Percentiles rank a stretch among this genome's conserved stretches.
Conservation (phyloP, 2,797 vertebrate genomes). For the Silurus lanzhouensis region DNA sequence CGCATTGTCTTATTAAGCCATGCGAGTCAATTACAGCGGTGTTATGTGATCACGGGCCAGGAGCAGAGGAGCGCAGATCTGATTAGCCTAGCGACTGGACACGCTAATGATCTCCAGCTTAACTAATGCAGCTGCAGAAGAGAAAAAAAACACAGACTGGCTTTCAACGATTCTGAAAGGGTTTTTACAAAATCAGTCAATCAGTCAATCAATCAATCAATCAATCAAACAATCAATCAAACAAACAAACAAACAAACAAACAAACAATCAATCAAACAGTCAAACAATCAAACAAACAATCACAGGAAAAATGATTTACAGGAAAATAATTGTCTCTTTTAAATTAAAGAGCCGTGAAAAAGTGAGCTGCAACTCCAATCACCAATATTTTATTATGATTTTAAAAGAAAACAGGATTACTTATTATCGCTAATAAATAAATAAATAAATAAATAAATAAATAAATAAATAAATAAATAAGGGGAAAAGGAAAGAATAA, state of each 20-base stretch:
- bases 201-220: too few relatives aligned
- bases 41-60: slow-evolving; percentile 96
- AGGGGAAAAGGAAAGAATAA: too few relatives aligned
- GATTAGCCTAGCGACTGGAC: slow-evolving; percentile 84
- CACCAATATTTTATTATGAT: not conserved
- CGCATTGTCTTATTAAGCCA: slow-evolving; percentile 94
- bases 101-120: slow-evolving; percentile 65
- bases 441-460: too few relatives aligned
- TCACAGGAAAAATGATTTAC: not conserved
- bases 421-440: too few relatives aligned
- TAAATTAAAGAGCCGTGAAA: not conserved
- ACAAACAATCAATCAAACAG: too few relatives aligned
- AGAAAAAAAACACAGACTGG: not conserved
- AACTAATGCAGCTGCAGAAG: slow-evolving; percentile 64
- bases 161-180: too few relatives aligned
- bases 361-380: not conserved
- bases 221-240: too few relatives aligned
- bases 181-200: too few relatives aligned
- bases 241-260: too few relatives aligned
- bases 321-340: not conserved
- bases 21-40: slow-evolving; percentile 95
- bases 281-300: too few relatives aligned
- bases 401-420: not conserved
- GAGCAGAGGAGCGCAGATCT: slow-evolving; percentile 94
- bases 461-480: too few relatives aligned